phyloP scores from a whole-genome alignment of 2,888 invertebrate genomes.

The Drosophila kanekoi region DNA sequence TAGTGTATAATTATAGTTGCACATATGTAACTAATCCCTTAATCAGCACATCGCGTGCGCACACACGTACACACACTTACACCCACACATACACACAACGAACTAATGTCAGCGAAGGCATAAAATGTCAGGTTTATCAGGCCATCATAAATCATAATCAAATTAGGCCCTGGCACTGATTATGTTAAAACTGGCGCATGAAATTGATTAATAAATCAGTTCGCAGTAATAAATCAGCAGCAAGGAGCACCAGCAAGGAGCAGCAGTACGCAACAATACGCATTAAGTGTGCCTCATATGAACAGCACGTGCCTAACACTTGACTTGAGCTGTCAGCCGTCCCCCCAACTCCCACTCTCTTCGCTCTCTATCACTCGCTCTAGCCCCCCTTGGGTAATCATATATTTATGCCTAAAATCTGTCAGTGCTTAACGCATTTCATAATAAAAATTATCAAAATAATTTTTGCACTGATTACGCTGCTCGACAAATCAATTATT shows the following conservation, averaged over 20 bases:
- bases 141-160: slow-evolving; percentile 74
- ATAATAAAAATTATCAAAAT: slow-evolving; percentile 64
- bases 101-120: slow-evolving; percentile 23
- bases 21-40: slow-evolving; percentile 3
- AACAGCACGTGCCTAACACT: slow-evolving; percentile 37
- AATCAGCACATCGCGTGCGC: background rate
- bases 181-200: slow-evolving; percentile 64
- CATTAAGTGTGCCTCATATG: slow-evolving; percentile 4
- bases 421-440: slow-evolving; percentile 60
- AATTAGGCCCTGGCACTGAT: slow-evolving; percentile 64
- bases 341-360: too few relatives aligned
- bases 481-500: slow-evolving; percentile 71
- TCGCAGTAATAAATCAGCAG: slow-evolving; percentile 62
- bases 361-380: too few relatives aligned
- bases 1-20: slow-evolving; percentile 9
- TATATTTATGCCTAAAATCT: slow-evolving; percentile 54
- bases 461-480: slow-evolving; percentile 52
- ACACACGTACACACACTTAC: background rate
- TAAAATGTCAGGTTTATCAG: slow-evolving; percentile 44
- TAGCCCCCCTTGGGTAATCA: slow-evolving; percentile 20
- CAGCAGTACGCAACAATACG: slow-evolving; percentile 1
- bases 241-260: slow-evolving; percentile 20
- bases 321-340: slow-evolving; percentile 31
- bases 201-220: slow-evolving; percentile 75
- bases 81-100: background rate